Evolutionary conservation across 2,888 invertebrate genomes (phyloP).

Genomic region (Lamellibrachia satsuma): DNA sequence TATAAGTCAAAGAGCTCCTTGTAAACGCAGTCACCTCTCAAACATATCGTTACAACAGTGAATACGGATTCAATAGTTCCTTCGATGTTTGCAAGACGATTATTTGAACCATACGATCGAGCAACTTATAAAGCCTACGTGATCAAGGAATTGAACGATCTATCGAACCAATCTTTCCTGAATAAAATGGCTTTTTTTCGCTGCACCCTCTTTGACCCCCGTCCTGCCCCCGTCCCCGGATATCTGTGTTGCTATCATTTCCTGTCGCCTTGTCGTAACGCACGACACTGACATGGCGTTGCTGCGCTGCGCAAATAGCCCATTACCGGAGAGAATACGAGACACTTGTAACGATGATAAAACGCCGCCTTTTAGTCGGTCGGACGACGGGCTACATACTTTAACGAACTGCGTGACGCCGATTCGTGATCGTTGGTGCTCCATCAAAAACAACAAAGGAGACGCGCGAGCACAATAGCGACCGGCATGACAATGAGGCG

Average conservation of each 20-base stretch:
- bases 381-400: background rate
- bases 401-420: background rate
- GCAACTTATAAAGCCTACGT: background rate
- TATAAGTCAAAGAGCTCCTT: background rate
- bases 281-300: background rate
- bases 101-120: too few species aligned
- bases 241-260: background rate
- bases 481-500: background rate
- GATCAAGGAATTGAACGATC: background rate
- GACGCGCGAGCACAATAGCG: background rate
- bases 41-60: background rate
- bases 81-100: background rate
- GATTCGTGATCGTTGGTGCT: background rate
- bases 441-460: conserved; percentile 7
- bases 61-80: background rate
- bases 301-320: conserved; percentile 5
- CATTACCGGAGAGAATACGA: background rate
- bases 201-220: background rate
- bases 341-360: conserved; percentile 17
- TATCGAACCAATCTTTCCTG: background rate
- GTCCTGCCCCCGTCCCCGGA: background rate
- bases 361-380: conserved; percentile 6
- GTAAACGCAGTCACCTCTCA: background rate
- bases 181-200: background rate
- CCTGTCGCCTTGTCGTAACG: background rate